A percentile compares a stretch with the other conserved stretches of the same genome.
Conservation (phyloP, 1,140 invertebrate species). For the Meloidogyne chitwoodi region DNA sequence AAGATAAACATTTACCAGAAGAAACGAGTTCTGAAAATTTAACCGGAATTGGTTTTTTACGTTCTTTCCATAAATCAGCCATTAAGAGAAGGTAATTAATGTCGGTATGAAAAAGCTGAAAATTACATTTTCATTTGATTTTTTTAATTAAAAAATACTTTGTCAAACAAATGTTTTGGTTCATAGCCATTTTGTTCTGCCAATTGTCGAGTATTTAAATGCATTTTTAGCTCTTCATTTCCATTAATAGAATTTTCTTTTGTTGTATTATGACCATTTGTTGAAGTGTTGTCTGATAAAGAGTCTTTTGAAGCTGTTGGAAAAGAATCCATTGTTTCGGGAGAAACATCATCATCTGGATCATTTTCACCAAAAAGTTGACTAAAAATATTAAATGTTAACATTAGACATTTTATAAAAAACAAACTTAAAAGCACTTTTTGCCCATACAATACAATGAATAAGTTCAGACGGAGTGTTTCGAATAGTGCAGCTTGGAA, state of each 20-base stretch:
- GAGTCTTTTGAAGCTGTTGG: constrained; percentile 60
- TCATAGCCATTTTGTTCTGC: constrained; percentile 79
- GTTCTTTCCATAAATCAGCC: constrained; percentile 87
- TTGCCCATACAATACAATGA: constrained; percentile 98
- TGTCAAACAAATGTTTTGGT: constrained; percentile 67
- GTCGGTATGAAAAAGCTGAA: constrained; percentile 87
- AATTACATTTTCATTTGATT: background rate
- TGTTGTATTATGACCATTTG: constrained; percentile 3
- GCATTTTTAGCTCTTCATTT: constrained; percentile 9
- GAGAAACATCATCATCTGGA: constrained; percentile 93
- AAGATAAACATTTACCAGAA: background rate
- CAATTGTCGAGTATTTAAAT: constrained; percentile 79
- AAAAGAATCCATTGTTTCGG: constrained; percentile 79
- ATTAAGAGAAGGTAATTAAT: constrained; percentile 89
- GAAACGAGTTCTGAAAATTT: constrained; percentile 60
- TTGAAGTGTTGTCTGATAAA: constrained; percentile 7
- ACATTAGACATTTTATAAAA: background rate
- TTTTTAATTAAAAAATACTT: constrained; percentile 57
- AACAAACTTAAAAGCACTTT: constrained; percentile 89
- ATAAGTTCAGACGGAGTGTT: constrained; percentile 99
- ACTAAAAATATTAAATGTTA: constrained; percentile 63
- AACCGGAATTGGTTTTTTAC: constrained; percentile 76
- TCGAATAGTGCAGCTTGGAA: constrained; percentile 93
- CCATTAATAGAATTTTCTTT: constrained; percentile 14
- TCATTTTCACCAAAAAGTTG: constrained; percentile 95